Base-by-base conservation (phyloP, 2,797 vertebrate species). In the Acipenser oxyrinchus region DNA sequence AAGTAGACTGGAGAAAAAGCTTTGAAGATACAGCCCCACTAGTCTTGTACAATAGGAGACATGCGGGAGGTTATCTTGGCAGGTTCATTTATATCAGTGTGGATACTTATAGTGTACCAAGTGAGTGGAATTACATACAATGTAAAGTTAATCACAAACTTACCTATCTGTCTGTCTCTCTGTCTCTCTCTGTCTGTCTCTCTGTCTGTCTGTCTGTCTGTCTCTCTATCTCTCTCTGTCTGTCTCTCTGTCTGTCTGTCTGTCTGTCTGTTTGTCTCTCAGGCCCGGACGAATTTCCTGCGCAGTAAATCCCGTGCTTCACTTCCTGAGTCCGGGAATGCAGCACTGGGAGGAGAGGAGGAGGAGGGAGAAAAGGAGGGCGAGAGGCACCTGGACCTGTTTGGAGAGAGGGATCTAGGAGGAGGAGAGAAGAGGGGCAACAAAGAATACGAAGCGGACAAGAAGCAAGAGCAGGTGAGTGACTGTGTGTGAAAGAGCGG, bases 201-300 rank as follows among this genome's bases (percentile, higher is more conserved):
- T 50, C 23, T 49, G 7, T 51, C 12, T 23, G 9, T 48, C 13
- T 49, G 8, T 6, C 15, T 65, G 13, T 63, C 8, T 60, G 18
- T 50, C 23, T 37, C 2, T 4, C 23, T 37, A 0, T 37, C 2
- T 4, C 23, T 37, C 4, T 4, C 23, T 37, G 23, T 37, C 23
- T 37, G 23, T 37, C 37, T 55, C 6, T 55, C 9, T 55, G 23
- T 12, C 60, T 51, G 1, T 50, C 37, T 37, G 37, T 5, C 37
- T 37, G 0, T 5, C 37, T 37, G 37, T 37, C 37, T 37, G 4
- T 37, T 2, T 55, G 52, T 55, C 9, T 55, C n/a, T 12, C 60
- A 96, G 93, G 93, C 93, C 37, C 91, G 93, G 49, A 95, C 93
- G 0, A 89, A 92, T 51, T 91, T 82, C 74, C 81, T 95, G 10